Conservation (phyloP, 2,888 invertebrate genomes). For the Drosophila koepferae region DNA sequence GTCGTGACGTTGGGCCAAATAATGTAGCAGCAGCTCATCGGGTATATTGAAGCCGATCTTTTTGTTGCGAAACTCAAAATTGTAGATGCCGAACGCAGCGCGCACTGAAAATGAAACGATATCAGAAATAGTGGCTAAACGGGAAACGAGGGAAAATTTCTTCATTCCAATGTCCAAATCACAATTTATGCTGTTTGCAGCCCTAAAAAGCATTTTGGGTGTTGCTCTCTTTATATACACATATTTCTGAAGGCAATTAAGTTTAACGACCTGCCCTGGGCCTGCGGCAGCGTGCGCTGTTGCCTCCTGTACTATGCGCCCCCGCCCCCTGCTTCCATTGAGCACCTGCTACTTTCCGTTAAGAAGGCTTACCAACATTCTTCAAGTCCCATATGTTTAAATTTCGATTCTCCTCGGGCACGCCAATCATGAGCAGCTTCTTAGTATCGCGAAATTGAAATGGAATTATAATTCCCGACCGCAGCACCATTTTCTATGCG, state of each 20-base stretch:
- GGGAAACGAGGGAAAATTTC: constrained; percentile 7
- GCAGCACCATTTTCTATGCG: constrained; percentile 82
- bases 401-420: constrained; percentile 77
- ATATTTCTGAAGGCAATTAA: constrained; percentile 55
- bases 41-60: constrained; percentile 84
- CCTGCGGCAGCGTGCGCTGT: constrained; percentile 43
- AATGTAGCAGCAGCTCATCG: constrained; percentile 81
- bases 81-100: constrained; percentile 81
- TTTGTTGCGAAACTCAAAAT: constrained; percentile 83
- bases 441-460: constrained; percentile 83
- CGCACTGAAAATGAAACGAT: constrained; percentile 65
- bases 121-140: constrained; percentile 10
- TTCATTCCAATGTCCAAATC: constrained; percentile 54
- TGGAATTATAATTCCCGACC: constrained; percentile 82
- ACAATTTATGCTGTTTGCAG: constrained; percentile 25
- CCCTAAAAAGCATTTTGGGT: constrained; percentile 29
- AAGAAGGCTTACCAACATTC: constrained; percentile 80
- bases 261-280: constrained; percentile 66
- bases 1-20: constrained; percentile 82
- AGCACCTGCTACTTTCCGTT: constrained; percentile 24
- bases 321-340: background rate
- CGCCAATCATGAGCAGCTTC: constrained; percentile 81
- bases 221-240: constrained; percentile 38
- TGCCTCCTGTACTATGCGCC: constrained; percentile 16
- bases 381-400: constrained; percentile 82